Evolutionary conservation across 2,113 vertebrate species (phyloP).

Genomic region (Oreochromis tanganicae): DNA sequence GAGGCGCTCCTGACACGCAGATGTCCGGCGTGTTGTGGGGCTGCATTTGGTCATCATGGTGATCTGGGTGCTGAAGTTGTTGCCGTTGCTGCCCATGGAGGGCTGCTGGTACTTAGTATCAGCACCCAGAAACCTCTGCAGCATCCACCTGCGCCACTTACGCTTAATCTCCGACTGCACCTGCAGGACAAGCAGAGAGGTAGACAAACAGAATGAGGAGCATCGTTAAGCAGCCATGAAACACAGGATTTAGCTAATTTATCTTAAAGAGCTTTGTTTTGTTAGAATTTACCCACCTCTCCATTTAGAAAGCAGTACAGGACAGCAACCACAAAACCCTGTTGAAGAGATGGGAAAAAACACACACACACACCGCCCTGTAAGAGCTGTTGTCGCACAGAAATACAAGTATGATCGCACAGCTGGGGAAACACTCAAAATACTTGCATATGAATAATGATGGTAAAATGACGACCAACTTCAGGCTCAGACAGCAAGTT

Average conservation of each 20-base stretch:
- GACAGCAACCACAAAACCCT: conserved; percentile 95
- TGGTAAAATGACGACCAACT: conserved; percentile 20
- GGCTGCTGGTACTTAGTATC: conserved; percentile 87
- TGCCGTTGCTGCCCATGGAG: conserved; percentile 84
- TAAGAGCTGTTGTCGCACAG: neutral
- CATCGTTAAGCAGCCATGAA: neutral
- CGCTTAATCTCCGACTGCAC: conserved; percentile 92
- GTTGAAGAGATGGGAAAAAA: conserved; percentile 10
- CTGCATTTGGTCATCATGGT: conserved; percentile 90
- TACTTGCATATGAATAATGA: conserved; percentile 53
- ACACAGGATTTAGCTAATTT: neutral
- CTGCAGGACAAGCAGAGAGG: conserved; percentile 56
- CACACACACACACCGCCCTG: neutral
- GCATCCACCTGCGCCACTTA: conserved; percentile 93
- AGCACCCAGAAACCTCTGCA: conserved; percentile 81
- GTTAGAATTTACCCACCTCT: conserved; percentile 79
- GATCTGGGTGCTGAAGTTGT: conserved; percentile 94
- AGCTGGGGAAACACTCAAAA: conserved; percentile 41
- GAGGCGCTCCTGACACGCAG: conserved; percentile 81
- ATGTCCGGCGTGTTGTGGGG: conserved; percentile 78
- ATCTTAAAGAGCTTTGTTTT: neutral
- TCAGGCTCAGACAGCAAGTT: conserved; percentile 25
- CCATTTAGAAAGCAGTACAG: conserved; percentile 97
- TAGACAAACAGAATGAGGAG: conserved; percentile 19
- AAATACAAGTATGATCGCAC: neutral